A percentile compares a stretch with the other conserved stretches of the same genome.
Evolutionary conservation across 2,113 vertebrate species (phyloP).

Genomic region (Diglossa brunneiventris): DNA sequence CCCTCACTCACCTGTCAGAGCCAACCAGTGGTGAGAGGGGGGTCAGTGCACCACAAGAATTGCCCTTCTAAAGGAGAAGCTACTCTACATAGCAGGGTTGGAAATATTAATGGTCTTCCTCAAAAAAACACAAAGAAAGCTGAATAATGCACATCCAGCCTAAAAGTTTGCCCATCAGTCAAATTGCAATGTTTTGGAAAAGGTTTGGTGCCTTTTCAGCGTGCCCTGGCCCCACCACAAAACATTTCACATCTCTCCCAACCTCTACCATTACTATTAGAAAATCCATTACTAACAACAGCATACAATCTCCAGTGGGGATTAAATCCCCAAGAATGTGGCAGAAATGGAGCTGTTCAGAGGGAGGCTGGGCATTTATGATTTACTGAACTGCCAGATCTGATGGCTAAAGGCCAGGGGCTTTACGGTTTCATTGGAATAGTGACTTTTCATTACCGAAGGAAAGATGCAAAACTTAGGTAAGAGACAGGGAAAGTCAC

Average conservation of each 20-base stretch:
- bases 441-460: neutral
- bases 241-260: neutral
- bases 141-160: neutral
- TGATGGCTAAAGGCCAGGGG: neutral
- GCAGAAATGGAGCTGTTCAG: neutral
- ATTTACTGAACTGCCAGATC: neutral
- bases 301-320: neutral
- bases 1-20: neutral
- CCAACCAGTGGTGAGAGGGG: neutral
- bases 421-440: neutral
- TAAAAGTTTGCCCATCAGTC: neutral
- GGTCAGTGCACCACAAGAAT: neutral
- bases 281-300: neutral
- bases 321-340: neutral
- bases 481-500: neutral
- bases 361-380: neutral
- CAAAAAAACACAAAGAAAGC: neutral
- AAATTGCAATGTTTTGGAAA: neutral
- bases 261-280: neutral
- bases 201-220: neutral
- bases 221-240: neutral
- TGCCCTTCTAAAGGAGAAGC: neutral
- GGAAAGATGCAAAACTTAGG: neutral
- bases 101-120: neutral
- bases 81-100: neutral